Conservation (phyloP, 2,888 invertebrate species). For the Willowsia nigromaculata region DNA sequence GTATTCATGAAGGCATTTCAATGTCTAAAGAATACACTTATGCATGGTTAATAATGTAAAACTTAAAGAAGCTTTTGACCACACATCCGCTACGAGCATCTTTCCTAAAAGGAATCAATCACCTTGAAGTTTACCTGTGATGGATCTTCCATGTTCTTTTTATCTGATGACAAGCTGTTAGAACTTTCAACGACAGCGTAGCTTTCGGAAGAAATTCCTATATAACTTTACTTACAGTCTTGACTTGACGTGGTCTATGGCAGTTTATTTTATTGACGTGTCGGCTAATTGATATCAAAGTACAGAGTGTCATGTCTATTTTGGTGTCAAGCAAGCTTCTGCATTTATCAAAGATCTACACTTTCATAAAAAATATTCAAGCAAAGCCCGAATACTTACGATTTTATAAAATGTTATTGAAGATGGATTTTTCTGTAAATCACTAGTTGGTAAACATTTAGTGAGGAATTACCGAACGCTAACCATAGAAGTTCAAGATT, state of each 20-base stretch:
- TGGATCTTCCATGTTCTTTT: constrained; percentile 43
- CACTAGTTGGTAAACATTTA: no score
- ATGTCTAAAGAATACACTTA: not conserved
- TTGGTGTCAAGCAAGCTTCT: no score
- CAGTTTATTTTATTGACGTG: not conserved
- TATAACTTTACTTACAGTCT: no score
- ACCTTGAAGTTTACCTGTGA: constrained; percentile 26
- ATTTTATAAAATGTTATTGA: no score
- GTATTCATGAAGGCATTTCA: not conserved
- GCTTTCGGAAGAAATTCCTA: not conserved
- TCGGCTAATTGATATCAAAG: not conserved
- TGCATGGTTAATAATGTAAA: not conserved
- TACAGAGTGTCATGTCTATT: no score
- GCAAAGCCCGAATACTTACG: no score
- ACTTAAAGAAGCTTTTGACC: not conserved
- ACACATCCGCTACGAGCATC: not conserved
- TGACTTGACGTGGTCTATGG: no score
- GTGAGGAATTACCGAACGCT: no score
- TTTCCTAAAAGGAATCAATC: constrained; percentile 1
- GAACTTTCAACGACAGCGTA: not conserved
- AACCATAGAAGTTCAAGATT: no score
- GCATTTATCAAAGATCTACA: no score
- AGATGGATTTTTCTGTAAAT: no score
- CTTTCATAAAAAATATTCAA: no score
- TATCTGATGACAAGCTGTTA: constrained; percentile 39